A percentile compares a stretch with the other conserved stretches of the same genome.
phyloP scores from a whole-genome alignment of 2,797 vertebrate genomes.

The Oreonectes daqikongensis region DNA sequence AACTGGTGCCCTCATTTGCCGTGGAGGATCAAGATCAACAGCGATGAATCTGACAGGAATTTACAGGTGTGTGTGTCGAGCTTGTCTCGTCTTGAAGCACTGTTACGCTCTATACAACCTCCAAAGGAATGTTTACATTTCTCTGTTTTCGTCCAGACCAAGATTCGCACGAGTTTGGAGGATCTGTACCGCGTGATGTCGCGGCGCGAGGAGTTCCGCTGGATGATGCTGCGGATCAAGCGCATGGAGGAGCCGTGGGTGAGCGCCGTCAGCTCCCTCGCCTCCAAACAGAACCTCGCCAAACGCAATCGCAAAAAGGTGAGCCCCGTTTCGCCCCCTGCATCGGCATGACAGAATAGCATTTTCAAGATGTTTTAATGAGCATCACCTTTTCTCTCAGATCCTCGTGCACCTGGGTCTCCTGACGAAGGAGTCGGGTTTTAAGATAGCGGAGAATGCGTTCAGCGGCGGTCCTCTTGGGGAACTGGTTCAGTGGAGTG shows the following conservation, averaged over 20 bases:
- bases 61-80: slow-evolving; percentile 77
- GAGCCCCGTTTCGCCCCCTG: too few relatives aligned
- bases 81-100: background rate
- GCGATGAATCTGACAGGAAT: slow-evolving; percentile 86
- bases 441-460: slow-evolving; percentile 98
- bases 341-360: too few relatives aligned
- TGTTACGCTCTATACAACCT: background rate
- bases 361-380: too few relatives aligned
- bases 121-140: too few relatives aligned
- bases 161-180: slow-evolving; percentile 89
- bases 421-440: slow-evolving; percentile 97
- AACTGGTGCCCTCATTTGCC: slow-evolving; percentile 98
- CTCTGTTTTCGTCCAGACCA: slow-evolving; percentile 73
- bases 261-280: slow-evolving; percentile 88
- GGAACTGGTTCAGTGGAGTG: slow-evolving; percentile 98
- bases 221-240: slow-evolving; percentile 97
- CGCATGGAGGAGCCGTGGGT: slow-evolving; percentile 97
- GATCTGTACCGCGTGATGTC: slow-evolving; percentile 94
- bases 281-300: slow-evolving; percentile 89
- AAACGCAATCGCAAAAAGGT: slow-evolving; percentile 93
- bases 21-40: slow-evolving; percentile 88
- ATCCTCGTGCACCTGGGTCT: slow-evolving; percentile 95
- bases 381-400: slow-evolving; percentile 65
- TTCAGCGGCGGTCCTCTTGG: slow-evolving; percentile 97
- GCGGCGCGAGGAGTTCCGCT: slow-evolving; percentile 93